These are phyloP conservation scores for Myotis myotis DNA, from an alignment of 2,797 vertebrate species.

Conservation along the genomic window DNA sequence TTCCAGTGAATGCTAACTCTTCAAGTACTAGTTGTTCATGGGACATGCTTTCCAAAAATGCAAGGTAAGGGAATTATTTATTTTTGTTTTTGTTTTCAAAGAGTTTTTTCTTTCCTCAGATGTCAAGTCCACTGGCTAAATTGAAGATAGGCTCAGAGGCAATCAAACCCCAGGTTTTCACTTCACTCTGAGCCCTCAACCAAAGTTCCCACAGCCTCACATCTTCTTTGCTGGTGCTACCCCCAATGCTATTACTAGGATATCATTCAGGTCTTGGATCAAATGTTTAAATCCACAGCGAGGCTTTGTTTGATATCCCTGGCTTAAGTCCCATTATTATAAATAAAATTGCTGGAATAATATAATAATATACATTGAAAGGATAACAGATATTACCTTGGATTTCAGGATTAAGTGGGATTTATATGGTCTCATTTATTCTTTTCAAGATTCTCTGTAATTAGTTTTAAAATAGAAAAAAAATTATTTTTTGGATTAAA, in stretches of 20 bases:
- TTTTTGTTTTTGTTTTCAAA: background rate
- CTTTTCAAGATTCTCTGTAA: conserved; percentile 19
- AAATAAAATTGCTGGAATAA: background rate
- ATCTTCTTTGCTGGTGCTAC: background rate
- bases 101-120: background rate
- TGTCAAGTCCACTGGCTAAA: background rate
- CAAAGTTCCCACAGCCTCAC: background rate
- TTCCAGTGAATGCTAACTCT: background rate
- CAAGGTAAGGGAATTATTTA: background rate
- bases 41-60: background rate
- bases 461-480: conserved; percentile 27
- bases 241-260: background rate
- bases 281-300: background rate
- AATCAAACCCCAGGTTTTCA: background rate
- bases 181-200: background rate
- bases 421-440: conserved; percentile 26
- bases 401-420: background rate
- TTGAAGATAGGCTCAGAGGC: background rate
- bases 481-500: background rate
- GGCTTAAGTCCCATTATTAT: background rate
- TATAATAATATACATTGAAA: conserved; percentile 23
- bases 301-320: background rate
- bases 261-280: background rate
- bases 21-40: background rate
- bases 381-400: background rate